phyloP scores from a whole-genome alignment of 2,888 invertebrate genomes.

The Lapara coniferarum region DNA sequence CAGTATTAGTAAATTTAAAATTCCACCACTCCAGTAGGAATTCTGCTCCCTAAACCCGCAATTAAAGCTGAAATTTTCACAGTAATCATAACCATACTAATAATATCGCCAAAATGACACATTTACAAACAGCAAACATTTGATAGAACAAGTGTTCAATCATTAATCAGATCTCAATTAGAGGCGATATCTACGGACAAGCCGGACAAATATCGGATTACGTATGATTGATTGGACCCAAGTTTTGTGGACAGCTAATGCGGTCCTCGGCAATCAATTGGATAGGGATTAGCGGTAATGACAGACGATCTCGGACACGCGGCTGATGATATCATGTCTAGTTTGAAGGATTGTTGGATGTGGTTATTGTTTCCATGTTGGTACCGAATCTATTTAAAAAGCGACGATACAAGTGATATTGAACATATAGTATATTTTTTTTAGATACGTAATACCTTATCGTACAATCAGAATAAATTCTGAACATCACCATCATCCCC shows the following conservation, averaged over 20 bases:
- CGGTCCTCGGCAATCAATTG: conserved; percentile 28
- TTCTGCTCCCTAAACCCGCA: too few species aligned
- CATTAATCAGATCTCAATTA: conserved; percentile 64
- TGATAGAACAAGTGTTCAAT: conserved; percentile 46
- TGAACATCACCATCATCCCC: too few species aligned
- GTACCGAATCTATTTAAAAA: neutral
- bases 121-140: conserved; percentile 44
- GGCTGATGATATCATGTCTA: neutral
- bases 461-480: too few species aligned
- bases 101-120: neutral
- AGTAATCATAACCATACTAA: neutral
- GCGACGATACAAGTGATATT: too few species aligned
- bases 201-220: conserved; percentile 64
- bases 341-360: neutral
- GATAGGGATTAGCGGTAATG: conserved; percentile 23
- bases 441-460: too few species aligned
- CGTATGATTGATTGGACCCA: conserved; percentile 66
- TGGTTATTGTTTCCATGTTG: neutral
- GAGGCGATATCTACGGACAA: conserved; percentile 46
- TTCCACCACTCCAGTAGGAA: too few species aligned
- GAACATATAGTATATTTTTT: too few species aligned
- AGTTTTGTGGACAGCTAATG: conserved; percentile 53
- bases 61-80: too few species aligned
- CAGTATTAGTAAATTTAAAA: too few species aligned
- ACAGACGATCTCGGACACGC: conserved; percentile 7